These are phyloP conservation scores for Brienomyrus brachyistius DNA, from an alignment of 2,113 vertebrate species.

Conservation along the genomic window DNA sequence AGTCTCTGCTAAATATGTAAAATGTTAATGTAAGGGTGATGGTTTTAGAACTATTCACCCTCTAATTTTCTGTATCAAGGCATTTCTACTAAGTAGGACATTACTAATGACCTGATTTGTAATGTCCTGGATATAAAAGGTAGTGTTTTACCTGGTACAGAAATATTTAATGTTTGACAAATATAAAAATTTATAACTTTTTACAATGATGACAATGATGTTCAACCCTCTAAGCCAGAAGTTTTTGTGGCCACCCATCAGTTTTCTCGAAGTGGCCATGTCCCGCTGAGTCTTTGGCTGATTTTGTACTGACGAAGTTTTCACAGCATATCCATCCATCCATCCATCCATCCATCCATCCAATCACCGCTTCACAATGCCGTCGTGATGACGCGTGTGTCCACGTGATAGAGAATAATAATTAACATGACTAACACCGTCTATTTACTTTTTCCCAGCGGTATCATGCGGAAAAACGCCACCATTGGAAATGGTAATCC, in stretches of 20 bases:
- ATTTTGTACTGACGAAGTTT: background rate
- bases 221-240: background rate
- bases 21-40: background rate
- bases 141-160: background rate
- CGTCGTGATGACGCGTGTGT: background rate
- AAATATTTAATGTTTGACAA: background rate
- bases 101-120: background rate
- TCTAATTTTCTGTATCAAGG: background rate
- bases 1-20: background rate
- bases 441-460: background rate
- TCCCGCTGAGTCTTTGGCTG: background rate
- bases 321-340: background rate
- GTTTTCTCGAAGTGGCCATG: background rate
- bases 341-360: background rate
- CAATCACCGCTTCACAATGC: background rate
- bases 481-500: background rate
- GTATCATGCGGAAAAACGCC: background rate
- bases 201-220: background rate
- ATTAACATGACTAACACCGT: background rate
- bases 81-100: background rate
- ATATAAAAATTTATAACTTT: background rate
- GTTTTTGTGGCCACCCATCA: background rate
- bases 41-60: background rate
- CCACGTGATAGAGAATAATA: background rate
- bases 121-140: background rate